Percentiles rank a stretch among this genome's conserved stretches.
These are phyloP conservation scores for Aphidius ervi DNA, from an alignment of 1,140 invertebrate genomes.

Conservation along the genomic window DNA sequence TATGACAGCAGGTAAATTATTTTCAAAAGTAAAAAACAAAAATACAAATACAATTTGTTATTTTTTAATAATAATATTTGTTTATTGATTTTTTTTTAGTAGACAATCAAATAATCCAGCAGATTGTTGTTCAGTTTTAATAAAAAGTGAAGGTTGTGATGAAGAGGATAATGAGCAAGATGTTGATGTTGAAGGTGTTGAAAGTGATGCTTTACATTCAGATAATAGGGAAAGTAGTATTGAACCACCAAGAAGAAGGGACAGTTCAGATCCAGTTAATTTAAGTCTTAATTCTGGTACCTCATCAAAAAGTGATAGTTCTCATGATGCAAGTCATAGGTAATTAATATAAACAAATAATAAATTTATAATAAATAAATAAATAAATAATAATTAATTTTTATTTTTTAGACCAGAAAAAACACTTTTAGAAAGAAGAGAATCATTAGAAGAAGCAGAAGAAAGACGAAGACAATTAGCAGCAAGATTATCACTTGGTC, in stretches of 20 bases:
- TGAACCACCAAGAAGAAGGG: conserved; percentile 49
- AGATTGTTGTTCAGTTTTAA: conserved; percentile 51
- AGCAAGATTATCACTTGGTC: conserved; percentile 42
- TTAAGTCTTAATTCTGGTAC: conserved; percentile 57
- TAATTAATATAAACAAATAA: conserved; percentile 18
- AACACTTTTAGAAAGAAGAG: conserved; percentile 43
- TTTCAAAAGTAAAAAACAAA: neutral
- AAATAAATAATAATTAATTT: neutral
- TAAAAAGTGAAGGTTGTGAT: conserved; percentile 54
- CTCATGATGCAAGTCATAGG: conserved; percentile 47
- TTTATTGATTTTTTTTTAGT: neutral
- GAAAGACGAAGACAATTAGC: conserved; percentile 48
- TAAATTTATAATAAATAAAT: conserved; percentile 1
- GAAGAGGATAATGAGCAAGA: conserved; percentile 53
- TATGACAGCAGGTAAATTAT: conserved; percentile 58
- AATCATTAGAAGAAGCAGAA: conserved; percentile 51
- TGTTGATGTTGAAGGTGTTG: conserved; percentile 55
- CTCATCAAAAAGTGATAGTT: conserved; percentile 47
- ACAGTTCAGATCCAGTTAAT: conserved; percentile 70
- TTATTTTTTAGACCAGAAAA: conserved; percentile 35
- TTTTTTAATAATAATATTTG: neutral
- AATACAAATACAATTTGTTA: neutral
- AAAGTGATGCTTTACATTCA: conserved; percentile 52
- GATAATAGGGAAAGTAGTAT: conserved; percentile 48
- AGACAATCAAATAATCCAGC: conserved; percentile 50